Percentiles rank a stretch among this genome's conserved stretches.
Evolutionary conservation across 2,888 invertebrate species (phyloP).

Genomic region (Euclidia mi): DNA sequence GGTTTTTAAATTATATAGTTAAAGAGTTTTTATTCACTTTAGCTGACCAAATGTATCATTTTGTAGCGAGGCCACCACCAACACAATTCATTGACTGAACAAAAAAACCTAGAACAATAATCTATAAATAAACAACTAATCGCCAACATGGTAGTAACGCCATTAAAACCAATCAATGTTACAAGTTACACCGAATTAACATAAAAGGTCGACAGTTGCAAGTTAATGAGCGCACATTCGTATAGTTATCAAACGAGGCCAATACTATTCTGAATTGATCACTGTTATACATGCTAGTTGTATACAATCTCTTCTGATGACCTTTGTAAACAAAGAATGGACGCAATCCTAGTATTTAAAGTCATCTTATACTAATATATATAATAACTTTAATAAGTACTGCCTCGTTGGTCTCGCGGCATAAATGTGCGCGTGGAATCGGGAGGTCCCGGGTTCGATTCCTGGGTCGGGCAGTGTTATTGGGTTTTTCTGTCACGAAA

Average conservation of each 20-base stretch:
- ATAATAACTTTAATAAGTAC: no score
- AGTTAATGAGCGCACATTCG: conserved; percentile 55
- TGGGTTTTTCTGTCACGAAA: no score
- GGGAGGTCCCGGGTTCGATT: no score
- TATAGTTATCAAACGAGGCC: conserved; percentile 60
- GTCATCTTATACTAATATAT: no score
- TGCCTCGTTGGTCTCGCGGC: no score
- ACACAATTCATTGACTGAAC: no score
- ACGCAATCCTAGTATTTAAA: neutral
- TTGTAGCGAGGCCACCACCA: no score
- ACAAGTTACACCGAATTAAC: conserved; percentile 42
- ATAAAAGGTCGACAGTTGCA: conserved; percentile 59
- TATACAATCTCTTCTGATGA: conserved; percentile 11
- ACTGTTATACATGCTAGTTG: neutral
- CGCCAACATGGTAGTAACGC: conserved; percentile 5
- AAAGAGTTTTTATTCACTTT: no score
- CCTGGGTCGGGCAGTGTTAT: no score
- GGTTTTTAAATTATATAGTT: no score
- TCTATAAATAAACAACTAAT: neutral
- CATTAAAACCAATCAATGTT: conserved; percentile 47
- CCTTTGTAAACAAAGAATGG: conserved; percentile 3
- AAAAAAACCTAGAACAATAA: neutral
- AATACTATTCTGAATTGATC: conserved; percentile 16
- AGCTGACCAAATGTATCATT: no score
- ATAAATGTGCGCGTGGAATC: no score